A percentile compares a stretch with the other conserved stretches of the same genome.
phyloP scores from a whole-genome alignment of 2,888 invertebrate species.

The Nemurella pictetii region DNA sequence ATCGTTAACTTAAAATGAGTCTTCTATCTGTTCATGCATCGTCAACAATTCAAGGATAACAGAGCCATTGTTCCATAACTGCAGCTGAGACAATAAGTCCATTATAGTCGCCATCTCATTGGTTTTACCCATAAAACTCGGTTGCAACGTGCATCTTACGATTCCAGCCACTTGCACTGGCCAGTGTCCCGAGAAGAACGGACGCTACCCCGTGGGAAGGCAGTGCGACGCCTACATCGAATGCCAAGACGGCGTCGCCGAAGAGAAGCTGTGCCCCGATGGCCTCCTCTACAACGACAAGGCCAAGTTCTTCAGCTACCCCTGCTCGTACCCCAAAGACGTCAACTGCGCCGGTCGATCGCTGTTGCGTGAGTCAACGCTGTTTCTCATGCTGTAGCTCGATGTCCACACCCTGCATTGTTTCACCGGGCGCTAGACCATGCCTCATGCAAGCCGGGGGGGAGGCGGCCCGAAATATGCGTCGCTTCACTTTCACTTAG shows the following conservation, averaged over 20 bases:
- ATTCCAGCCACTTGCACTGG: not conserved
- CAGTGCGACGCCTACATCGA: constrained; percentile 77
- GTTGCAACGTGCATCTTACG: no score
- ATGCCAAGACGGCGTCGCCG: constrained; percentile 72
- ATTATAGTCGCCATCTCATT: no score
- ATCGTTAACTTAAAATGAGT: no score
- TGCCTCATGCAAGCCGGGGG: not conserved
- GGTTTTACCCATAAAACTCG: no score
- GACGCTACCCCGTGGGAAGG: constrained; percentile 65
- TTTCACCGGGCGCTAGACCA: not conserved
- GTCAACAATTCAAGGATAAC: no score
- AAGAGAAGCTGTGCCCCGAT: constrained; percentile 79
- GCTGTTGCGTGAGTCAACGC: constrained; percentile 62
- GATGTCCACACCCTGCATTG: not conserved
- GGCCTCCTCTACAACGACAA: constrained; percentile 79
- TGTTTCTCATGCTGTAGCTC: not conserved
- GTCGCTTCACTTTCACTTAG: not conserved
- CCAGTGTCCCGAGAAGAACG: constrained; percentile 68
- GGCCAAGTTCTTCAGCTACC: constrained; percentile 66
- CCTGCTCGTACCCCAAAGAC: constrained; percentile 84
- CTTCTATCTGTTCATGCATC: no score
- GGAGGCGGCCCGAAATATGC: not conserved
- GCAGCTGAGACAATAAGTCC: no score
- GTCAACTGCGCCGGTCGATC: constrained; percentile 74
- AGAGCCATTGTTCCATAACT: no score